Evolutionary conservation across 2,113 vertebrate genomes (phyloP), one percentile per base, ranked within the genome.

Genomic region (Alces alces): DNA sequence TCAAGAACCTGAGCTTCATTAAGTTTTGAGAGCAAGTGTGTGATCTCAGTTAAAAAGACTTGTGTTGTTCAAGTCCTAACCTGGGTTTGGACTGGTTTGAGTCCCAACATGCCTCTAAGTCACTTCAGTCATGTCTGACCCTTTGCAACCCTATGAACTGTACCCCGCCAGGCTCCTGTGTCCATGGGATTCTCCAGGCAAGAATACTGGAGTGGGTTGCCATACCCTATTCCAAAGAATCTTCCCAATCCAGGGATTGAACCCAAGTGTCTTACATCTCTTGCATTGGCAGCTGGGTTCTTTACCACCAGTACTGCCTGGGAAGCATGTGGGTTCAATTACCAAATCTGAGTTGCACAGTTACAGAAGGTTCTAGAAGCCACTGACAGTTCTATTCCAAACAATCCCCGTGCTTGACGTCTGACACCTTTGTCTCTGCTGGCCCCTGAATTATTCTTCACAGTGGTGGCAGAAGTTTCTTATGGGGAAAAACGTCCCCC

Each of bases 301-400:
- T 70, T 43, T 43, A 43, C 70, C 70, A 76, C 70, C 43, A 43
- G 23, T 14, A 76, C 36, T 12, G 14, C 70, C 23, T 76, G 70
- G 11, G 15, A 76, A 43, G 36, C 23, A 43, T 33, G 10, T 43
- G 23, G 70, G 36, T 43, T 25, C 70, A 43, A 7, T 43, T 76
- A 76, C 36, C 36, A 43, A 43, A 76, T 43, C 36, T 76, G 12
- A 43, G 23, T 76, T 76, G 12, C 70, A 39, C 19, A 27, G 36
- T 76, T 76, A 43, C 70, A 43, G 70, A 43, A 73, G 33, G 12
- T 93, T 89, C 94, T 96, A 91, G 54, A 96, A 90, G 52, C 8
- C 25, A 47, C 45, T 21, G 15, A 25, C 9, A 9, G 7, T 50
- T 92, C 33, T 39, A 23, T 85, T 19, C 27, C 25, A 89, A 89